Evolutionary conservation across 2,113 vertebrate genomes (phyloP).

Genomic region (Podarcis raffonei): DNA sequence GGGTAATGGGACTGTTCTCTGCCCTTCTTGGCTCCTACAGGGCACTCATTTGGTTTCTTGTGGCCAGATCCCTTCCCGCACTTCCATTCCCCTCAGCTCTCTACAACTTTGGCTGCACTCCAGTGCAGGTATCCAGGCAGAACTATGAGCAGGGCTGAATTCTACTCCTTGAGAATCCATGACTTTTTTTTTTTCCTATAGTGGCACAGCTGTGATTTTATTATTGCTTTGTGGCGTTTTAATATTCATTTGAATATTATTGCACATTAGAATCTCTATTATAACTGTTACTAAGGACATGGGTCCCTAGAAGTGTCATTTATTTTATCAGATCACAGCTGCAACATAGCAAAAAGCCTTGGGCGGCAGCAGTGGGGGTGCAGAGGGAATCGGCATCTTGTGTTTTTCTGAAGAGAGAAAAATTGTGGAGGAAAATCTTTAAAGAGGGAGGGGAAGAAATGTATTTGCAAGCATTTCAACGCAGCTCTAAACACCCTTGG

Average conservation of each 20-base stretch:
- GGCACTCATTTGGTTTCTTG: background rate
- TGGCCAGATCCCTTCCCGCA: background rate
- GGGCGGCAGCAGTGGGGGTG: slow-evolving; percentile 52
- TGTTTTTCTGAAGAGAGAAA: slow-evolving; percentile 37
- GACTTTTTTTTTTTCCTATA: background rate
- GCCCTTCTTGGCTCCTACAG: background rate
- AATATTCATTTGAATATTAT: slow-evolving; percentile 60
- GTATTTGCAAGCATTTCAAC: slow-evolving; percentile 42
- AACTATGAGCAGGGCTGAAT: slow-evolving; percentile 11
- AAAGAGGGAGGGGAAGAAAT: background rate
- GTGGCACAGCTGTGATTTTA: slow-evolving; percentile 51
- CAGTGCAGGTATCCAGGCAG: slow-evolving; percentile 16
- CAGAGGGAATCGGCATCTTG: slow-evolving; percentile 54
- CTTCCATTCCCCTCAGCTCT: background rate
- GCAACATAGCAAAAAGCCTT: slow-evolving; percentile 63
- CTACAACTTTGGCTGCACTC: slow-evolving; percentile 8
- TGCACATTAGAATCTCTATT: slow-evolving; percentile 50
- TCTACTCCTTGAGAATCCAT: slow-evolving; percentile 26
- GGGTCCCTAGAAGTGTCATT: slow-evolving; percentile 64
- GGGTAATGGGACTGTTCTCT: background rate
- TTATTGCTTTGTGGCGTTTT: slow-evolving; percentile 52
- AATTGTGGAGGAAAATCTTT: slow-evolving; percentile 32
- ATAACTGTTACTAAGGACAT: slow-evolving; percentile 63
- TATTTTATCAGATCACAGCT: slow-evolving; percentile 66
- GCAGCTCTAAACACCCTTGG: slow-evolving; percentile 36